Conservation (phyloP, 2,888 invertebrate genomes). For the Tinea semifulvella region DNA sequence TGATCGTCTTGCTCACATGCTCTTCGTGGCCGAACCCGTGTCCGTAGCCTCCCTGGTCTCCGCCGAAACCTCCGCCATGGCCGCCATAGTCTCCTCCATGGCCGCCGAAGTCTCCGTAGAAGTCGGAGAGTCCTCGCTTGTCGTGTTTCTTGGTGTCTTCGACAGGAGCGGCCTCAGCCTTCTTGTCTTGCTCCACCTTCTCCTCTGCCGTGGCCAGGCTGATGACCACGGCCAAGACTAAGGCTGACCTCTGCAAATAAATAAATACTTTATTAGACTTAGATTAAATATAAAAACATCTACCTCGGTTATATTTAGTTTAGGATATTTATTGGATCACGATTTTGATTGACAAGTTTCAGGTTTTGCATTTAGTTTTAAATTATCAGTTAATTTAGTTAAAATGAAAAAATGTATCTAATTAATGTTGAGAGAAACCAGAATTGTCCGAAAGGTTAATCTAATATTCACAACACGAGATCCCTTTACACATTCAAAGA, state of each 20-base stretch:
- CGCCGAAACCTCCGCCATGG: slow-evolving; percentile 26
- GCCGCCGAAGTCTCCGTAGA: slow-evolving; percentile 48
- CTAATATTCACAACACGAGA: too few relatives aligned
- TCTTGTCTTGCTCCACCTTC: slow-evolving; percentile 52
- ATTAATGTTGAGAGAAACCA: too few relatives aligned
- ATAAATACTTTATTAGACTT: neutral
- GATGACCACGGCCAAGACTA: slow-evolving; percentile 62
- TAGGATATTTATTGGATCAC: too few relatives aligned
- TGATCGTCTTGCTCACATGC: slow-evolving; percentile 71
- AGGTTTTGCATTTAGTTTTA: too few relatives aligned
- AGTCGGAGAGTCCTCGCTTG: slow-evolving; percentile 63
- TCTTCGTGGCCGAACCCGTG: slow-evolving; percentile 35
- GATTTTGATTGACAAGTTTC: too few relatives aligned
- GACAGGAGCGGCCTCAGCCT: slow-evolving; percentile 48
- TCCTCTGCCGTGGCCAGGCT: slow-evolving; percentile 66
- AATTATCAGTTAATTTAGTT: too few relatives aligned
- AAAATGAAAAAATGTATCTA: too few relatives aligned
- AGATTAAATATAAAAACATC: too few relatives aligned
- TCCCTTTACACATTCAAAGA: too few relatives aligned
- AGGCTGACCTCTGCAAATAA: slow-evolving; percentile 48
- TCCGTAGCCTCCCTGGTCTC: slow-evolving; percentile 23
- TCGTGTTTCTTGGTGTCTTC: slow-evolving; percentile 63
- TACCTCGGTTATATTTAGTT: too few relatives aligned
- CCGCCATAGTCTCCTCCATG: slow-evolving; percentile 30
- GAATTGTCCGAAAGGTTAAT: too few relatives aligned